These are phyloP conservation scores for Penaeus chinensis DNA, from an alignment of 1,140 invertebrate genomes.

Conservation along the genomic window DNA sequence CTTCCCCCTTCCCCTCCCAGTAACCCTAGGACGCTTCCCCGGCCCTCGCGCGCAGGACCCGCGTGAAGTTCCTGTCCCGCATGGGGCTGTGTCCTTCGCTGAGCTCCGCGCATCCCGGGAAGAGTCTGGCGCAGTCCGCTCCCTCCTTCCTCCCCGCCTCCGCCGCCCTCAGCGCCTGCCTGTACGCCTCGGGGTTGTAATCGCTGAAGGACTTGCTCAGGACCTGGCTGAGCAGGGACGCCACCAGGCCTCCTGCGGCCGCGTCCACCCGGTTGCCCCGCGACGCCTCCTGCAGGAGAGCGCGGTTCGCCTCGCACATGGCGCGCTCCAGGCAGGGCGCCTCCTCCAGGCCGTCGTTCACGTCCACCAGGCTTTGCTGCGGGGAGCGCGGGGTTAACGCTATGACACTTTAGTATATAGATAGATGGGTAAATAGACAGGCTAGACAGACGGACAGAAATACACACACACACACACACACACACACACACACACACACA, in stretches of 20 bases:
- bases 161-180: conserved; percentile 14
- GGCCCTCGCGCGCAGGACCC: not conserved
- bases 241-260: not conserved
- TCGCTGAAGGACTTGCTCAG: conserved; percentile 32
- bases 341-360: conserved; percentile 3
- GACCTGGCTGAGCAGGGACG: conserved; percentile 29
- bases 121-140: not conserved
- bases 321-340: conserved; percentile 15
- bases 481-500: too few species aligned
- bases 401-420: too few species aligned
- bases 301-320: conserved; percentile 28
- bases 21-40: not conserved
- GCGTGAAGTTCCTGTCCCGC: not conserved
- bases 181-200: conserved; percentile 5
- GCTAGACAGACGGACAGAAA: too few species aligned
- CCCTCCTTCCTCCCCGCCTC: conserved; percentile 14
- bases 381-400: too few species aligned
- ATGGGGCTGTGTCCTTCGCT: not conserved
- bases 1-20: not conserved
- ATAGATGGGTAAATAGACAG: too few species aligned
- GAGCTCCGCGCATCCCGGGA: not conserved
- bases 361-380: conserved; percentile 36
- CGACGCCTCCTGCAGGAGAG: not conserved
- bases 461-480: too few species aligned
- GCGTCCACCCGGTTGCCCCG: not conserved